Conservation (phyloP, 2,797 vertebrate genomes). For the Lerista edwardsae region DNA sequence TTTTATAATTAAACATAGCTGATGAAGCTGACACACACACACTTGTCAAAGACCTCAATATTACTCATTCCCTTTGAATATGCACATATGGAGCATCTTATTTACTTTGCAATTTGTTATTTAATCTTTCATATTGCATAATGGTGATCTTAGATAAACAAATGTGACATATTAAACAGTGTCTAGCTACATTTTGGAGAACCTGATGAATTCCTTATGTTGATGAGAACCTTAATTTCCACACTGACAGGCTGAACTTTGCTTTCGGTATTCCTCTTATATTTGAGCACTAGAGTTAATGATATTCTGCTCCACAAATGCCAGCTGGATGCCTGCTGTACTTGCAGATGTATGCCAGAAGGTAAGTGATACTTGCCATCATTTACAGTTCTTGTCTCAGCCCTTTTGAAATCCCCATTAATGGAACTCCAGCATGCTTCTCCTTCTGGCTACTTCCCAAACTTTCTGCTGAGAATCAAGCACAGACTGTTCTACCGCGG, state of each 20-base stretch:
- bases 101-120: background rate
- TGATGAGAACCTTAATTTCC: background rate
- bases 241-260: background rate
- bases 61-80: background rate
- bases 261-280: background rate
- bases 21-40: background rate
- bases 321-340: constrained; percentile 2
- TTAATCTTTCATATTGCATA: background rate
- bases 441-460: background rate
- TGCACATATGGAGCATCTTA: background rate
- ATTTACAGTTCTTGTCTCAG: constrained; percentile 4
- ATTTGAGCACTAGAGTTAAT: background rate
- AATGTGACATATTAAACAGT: background rate
- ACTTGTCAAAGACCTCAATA: background rate
- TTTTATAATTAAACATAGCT: background rate
- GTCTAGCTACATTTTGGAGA: background rate
- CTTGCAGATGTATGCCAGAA: background rate
- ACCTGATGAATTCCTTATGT: background rate
- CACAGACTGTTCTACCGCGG: background rate
- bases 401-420: background rate
- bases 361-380: background rate
- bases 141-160: background rate
- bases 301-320: background rate
- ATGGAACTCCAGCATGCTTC: background rate
- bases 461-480: background rate